Evolutionary conservation across 2,797 vertebrate species (phyloP).

Genomic region (Rhynchotus rufescens): DNA sequence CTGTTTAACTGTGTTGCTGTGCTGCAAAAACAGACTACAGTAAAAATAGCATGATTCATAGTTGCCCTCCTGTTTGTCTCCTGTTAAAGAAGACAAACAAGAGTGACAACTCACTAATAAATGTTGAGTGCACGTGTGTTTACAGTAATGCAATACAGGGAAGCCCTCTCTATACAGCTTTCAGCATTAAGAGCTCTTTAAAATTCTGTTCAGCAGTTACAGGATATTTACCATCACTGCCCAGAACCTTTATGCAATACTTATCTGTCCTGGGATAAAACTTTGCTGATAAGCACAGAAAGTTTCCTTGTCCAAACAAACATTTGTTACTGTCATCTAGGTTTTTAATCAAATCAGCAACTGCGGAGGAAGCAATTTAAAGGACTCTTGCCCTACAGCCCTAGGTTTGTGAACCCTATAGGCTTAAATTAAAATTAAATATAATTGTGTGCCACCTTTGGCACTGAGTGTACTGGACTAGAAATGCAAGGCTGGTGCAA

Average conservation of each 20-base stretch:
- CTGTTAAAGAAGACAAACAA: constrained; percentile 3
- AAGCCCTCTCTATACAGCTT: not conserved
- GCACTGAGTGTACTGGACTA: not conserved
- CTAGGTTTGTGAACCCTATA: not conserved
- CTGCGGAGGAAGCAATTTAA: not conserved
- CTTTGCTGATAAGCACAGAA: constrained; percentile 14
- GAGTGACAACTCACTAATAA: not conserved
- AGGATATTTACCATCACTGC: not conserved
- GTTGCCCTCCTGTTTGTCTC: not conserved
- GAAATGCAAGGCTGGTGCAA: not conserved
- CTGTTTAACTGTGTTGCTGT: not conserved
- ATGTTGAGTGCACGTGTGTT: not conserved
- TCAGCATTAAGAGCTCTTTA: not conserved
- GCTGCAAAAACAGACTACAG: constrained; percentile 15
- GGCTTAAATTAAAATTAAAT: not conserved
- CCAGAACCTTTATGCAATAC: not conserved
- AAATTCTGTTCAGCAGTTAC: not conserved
- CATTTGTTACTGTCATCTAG: not conserved
- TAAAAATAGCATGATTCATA: constrained; percentile 10
- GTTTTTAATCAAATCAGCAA: not conserved
- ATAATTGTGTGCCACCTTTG: not conserved
- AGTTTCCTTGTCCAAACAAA: not conserved
- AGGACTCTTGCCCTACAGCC: not conserved
- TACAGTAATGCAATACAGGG: not conserved
- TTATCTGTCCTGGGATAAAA: not conserved